Evolutionary conservation across 2,797 vertebrate species (phyloP), one percentile per base, ranked within the genome.

Genomic region (Scomberomorus guttatus): DNA sequence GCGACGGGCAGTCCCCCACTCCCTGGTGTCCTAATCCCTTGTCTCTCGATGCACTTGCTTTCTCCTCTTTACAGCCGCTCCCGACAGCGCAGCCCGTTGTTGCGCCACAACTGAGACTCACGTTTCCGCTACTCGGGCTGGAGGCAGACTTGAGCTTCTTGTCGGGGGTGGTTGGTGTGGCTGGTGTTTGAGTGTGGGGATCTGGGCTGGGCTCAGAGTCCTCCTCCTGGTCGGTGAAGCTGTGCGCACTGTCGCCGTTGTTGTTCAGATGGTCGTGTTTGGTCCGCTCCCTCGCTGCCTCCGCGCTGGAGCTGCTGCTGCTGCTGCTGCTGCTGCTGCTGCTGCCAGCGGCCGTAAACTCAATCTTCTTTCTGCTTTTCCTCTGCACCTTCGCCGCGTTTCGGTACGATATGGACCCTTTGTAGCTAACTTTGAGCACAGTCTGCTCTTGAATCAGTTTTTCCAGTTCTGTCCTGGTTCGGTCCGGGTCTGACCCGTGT

Each of bases 401-500:
- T 75, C 96, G 94, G 92, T 97, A 97, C 55, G 96, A 97, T 80
- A 97, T 97, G 74, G 97, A 97, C 25, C 97, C 97, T 91, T 97
- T 97, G 95, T 97, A 97, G 95, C 95, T 96, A 94, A 97, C 97
- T 95, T 96, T 96, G 66, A 97, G 95, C 93, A 97, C 97, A 86
- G 96, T 96, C 91, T 96, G 96, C 90, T 96, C 95, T 89, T 96
- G 95, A 86, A 97, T 97, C 91, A 97, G 96, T 95, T 97, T 97
- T 72, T 97, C 97, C 83, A 97, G 96, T 93, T 97, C 96, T 70
- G 93, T 93, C 83, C 96, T 94, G 94, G 97, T 97, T 93, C 95
- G 94, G 91, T 96, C 96, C 62, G 97, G 95, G 92, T 97, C 96
- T 56, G 96, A 96, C 77, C 97, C 97, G 94, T 97, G 96, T 86